phyloP scores from a whole-genome alignment of 2,888 invertebrate genomes.

The Tiliacea aurago region DNA sequence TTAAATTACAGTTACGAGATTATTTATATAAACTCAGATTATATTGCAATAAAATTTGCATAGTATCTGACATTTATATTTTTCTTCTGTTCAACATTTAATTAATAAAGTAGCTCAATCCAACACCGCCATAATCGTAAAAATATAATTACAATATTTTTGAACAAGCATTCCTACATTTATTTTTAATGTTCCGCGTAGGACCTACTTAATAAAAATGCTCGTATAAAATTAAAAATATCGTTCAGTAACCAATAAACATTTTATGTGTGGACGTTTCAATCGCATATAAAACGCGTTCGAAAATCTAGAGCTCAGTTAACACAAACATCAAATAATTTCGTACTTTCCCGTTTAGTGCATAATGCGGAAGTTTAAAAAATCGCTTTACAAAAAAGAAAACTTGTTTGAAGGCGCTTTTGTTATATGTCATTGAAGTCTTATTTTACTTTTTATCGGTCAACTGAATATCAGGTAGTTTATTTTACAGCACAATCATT shows the following conservation, averaged over 20 bases:
- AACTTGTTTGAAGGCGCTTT: neutral
- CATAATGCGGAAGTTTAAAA: conserved; percentile 65
- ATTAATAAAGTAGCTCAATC: conserved; percentile 20
- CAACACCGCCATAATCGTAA: conserved; percentile 22
- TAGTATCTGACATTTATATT: conserved; percentile 2
- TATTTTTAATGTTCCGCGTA: conserved; percentile 50
- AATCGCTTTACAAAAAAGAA: conserved; percentile 15
- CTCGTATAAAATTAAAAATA: conserved; percentile 61
- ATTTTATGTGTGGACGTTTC: conserved; percentile 67
- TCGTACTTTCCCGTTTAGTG: conserved; percentile 65
- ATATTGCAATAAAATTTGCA: conserved; percentile 24
- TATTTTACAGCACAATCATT: neutral
- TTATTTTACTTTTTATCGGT: neutral
- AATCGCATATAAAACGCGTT: conserved; percentile 67
- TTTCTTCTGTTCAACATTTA: conserved; percentile 6
- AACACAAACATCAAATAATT: conserved; percentile 70
- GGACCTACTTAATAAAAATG: conserved; percentile 57
- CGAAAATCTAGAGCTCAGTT: conserved; percentile 70
- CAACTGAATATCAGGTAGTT: neutral
- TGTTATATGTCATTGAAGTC: neutral
- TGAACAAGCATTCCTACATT: conserved; percentile 4
- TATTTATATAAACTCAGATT: conserved; percentile 10
- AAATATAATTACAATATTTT: conserved; percentile 41
- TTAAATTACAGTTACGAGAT: neutral
- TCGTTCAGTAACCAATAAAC: conserved; percentile 65